Conservation (phyloP, 1,140 invertebrate genomes). For the Pogonomyrmex californicus region DNA sequence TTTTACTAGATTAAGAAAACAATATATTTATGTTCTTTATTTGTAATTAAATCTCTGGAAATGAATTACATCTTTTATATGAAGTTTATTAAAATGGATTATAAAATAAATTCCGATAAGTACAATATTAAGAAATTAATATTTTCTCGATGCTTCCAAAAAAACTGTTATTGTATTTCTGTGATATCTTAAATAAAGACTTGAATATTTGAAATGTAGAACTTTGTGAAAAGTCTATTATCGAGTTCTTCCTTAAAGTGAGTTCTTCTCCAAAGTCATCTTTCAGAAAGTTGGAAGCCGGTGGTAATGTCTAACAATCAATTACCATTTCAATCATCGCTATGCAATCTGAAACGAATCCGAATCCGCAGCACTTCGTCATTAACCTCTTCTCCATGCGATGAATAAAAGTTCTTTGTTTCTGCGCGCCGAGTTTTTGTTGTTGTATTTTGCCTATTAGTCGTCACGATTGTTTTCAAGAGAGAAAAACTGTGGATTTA, state of each 20-base stretch:
- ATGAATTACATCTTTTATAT: neutral
- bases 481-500: conserved; percentile 22
- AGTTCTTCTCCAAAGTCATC: neutral
- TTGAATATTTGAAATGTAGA: conserved; percentile 3
- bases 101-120: neutral
- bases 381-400: conserved; percentile 42
- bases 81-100: neutral
- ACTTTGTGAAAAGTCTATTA: conserved; percentile 2
- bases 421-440: conserved; percentile 26
- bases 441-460: conserved; percentile 51
- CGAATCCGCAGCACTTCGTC: conserved; percentile 28
- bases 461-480: conserved; percentile 49
- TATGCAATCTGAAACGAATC: conserved; percentile 33
- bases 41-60: neutral
- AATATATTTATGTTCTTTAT: conserved; percentile 2
- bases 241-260: neutral
- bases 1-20: neutral
- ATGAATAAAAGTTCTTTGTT: conserved; percentile 61
- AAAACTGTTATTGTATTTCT: neutral
- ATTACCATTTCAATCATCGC: conserved; percentile 43
- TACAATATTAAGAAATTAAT: neutral
- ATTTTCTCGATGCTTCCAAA: neutral
- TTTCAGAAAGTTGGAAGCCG: conserved; percentile 21
- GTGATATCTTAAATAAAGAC: neutral
- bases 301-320: conserved; percentile 43